Evolutionary conservation across 2,797 vertebrate genomes (phyloP).

Genomic region (Apodemus agrarius): DNA sequence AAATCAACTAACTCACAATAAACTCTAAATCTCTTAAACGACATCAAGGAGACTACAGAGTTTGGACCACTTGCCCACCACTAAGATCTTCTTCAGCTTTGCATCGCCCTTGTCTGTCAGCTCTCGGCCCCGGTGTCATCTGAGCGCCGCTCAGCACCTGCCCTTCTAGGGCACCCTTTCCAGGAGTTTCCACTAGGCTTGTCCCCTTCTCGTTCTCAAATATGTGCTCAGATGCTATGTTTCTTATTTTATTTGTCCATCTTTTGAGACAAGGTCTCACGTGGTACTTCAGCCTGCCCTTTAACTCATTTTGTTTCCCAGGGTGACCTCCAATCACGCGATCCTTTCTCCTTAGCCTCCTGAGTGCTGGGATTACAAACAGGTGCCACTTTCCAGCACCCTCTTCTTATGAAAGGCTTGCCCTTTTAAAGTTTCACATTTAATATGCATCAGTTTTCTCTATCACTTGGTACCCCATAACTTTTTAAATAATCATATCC

Average conservation of each 20-base stretch:
- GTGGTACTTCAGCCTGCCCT: not conserved
- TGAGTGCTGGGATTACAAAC: not conserved
- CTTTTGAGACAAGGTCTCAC: not conserved
- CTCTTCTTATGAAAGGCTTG: not conserved
- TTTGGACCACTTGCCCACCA: accelerated
- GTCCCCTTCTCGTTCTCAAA: not conserved
- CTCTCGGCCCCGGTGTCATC: not conserved
- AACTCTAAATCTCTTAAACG: not conserved
- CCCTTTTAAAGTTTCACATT: conserved; percentile 2
- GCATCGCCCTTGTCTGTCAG: not conserved
- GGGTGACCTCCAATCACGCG: not conserved
- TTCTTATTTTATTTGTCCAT: not conserved
- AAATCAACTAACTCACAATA: not conserved
- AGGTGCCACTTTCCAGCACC: not conserved
- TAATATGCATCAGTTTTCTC: not conserved
- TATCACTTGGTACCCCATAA: not conserved
- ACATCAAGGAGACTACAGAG: not conserved
- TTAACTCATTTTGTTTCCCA: not conserved
- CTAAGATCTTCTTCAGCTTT: not conserved
- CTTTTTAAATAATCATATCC: not conserved
- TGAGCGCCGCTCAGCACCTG: accelerated
- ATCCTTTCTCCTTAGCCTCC: not conserved
- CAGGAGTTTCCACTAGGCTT: not conserved
- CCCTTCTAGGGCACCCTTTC: not conserved
- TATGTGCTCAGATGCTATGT: not conserved